Base-by-base conservation (phyloP, 2,888 invertebrate genomes). In the Deilephila elpenor region DNA sequence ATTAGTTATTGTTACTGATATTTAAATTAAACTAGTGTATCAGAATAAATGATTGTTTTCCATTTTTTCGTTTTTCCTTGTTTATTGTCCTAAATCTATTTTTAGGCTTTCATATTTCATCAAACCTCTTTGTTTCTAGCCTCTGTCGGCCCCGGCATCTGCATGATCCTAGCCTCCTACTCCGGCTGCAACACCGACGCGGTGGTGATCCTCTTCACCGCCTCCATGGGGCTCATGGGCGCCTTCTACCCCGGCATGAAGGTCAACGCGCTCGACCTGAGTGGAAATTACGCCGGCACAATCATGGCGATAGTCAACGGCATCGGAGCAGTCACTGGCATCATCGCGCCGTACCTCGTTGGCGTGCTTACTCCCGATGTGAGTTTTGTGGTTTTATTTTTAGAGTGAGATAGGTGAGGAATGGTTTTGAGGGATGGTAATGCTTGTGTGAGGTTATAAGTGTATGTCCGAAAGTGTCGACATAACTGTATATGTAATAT, bases 161-260 rank as follows among this genome's bases (percentile, higher is more conserved):
- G 96, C 78, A 96, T 97, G 88, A 95, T 97, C 73, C 91, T 95
- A 34, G 97, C 96, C 0, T 96, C 96, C 0, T 96, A 97, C 85
- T 96, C 96, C 20, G 96, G 96, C 61, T 96, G 96, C 84, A 94
- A 96, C 88, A 92, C 96, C 20, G 86, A 92, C 0, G 83, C 95
- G 0, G 96, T 96, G 0, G 96, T 96, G 1, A 89, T 94, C 17
- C 90, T 96, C 3, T 96, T 97, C 83, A 96, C 96, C 6, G 92
- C 96, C 1, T 95, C 96, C 71, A 96, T 96, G 96, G 96, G 96
- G 14, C 89, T 96, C 7, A 96, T 96, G 96, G 96, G 96, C 0
- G 96, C 96, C 59, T 96, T 96, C 91, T 96, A 96, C 88, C 96
- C 96, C 0, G 96, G 96, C 74, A 96, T 96, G 96, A 96, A 96